Conservation (phyloP, 2,888 invertebrate genomes). For the Pocota personata region DNA sequence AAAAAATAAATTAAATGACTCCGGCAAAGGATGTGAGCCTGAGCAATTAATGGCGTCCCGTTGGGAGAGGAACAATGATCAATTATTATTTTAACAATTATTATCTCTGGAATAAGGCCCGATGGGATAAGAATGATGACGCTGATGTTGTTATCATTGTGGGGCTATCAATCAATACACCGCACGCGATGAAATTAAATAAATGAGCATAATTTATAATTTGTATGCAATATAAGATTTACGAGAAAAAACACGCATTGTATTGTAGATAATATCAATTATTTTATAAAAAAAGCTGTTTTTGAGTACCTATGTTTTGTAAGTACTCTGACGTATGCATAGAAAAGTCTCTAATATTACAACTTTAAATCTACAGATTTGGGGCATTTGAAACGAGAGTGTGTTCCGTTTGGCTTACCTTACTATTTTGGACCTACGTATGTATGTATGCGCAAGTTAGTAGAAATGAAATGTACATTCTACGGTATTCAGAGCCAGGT, state of each 20-base stretch:
- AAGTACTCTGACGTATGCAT: too few relatives aligned
- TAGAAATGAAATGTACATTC: too few relatives aligned
- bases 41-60: slow-evolving; percentile 39
- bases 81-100: slow-evolving; percentile 63
- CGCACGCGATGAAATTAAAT: background rate
- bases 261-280: background rate
- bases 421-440: too few relatives aligned
- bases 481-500: too few relatives aligned
- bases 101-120: slow-evolving; percentile 29
- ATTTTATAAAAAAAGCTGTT: background rate
- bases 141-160: slow-evolving; percentile 30
- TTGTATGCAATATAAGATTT: background rate
- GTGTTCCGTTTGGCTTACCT: too few relatives aligned
- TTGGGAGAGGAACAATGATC: slow-evolving; percentile 26
- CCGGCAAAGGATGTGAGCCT: slow-evolving; percentile 12
- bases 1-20: slow-evolving; percentile 61
- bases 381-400: too few relatives aligned
- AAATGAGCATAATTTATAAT: background rate
- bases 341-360: too few relatives aligned
- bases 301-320: too few relatives aligned
- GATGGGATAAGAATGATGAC: slow-evolving; percentile 25
- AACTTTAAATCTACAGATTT: too few relatives aligned
- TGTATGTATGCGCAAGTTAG: too few relatives aligned
- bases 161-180: background rate
- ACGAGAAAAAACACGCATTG: background rate